Percentiles rank a stretch among this genome's conserved stretches.
Evolutionary conservation across 2,888 invertebrate species (phyloP).

Genomic region (Eupithecia dodoneata): DNA sequence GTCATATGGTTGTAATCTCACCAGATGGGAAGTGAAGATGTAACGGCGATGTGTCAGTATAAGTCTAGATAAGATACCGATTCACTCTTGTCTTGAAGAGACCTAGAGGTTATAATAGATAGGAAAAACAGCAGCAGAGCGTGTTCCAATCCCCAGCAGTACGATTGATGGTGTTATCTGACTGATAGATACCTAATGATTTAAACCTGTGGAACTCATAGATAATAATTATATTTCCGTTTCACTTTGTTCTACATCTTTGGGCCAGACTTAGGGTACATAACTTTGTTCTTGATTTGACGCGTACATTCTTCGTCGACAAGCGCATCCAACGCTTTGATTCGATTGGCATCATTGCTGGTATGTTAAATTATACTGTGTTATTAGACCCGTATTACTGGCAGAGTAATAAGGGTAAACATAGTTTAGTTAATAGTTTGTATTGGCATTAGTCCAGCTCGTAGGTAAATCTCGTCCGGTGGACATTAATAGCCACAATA

Average conservation of each 20-base stretch:
- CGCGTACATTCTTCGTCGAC: neutral
- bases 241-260: neutral
- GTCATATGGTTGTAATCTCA: no score
- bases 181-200: neutral
- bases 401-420: neutral
- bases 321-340: neutral
- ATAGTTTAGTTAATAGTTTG: constrained; percentile 17
- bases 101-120: no score
- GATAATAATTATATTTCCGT: neutral
- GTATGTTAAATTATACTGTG: constrained; percentile 12
- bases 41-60: no score
- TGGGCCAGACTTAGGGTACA: neutral
- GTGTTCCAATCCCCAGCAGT: no score
- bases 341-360: neutral
- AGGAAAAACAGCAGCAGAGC: no score
- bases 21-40: no score
- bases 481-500: constrained; percentile 75
- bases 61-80: no score
- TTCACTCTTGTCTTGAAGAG: no score
- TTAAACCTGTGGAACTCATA: neutral
- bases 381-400: constrained; percentile 21
- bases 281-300: neutral
- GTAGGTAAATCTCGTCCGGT: constrained; percentile 69
- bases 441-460: constrained; percentile 25
- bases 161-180: neutral